Base-by-base conservation (phyloP, 2,113 vertebrate genomes). In the Elephas maximus region DNA sequence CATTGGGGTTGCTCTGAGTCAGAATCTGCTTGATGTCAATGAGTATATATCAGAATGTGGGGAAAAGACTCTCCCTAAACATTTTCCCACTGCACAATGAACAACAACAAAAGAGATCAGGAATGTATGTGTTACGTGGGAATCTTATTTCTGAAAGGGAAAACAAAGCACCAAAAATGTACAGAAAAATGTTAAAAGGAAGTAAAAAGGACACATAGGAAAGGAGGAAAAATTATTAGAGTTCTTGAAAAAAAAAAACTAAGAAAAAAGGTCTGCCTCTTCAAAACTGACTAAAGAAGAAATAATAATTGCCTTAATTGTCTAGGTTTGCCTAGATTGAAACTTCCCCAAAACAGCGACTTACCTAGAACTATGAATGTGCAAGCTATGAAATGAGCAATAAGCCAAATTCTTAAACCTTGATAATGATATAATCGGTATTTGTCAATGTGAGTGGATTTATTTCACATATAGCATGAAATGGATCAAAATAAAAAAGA, bases 401-500 rank as follows among this genome's bases (percentile, higher is more conserved):
- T 95, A 86, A 41, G 5, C 53, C 30, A 26, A n/a, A 24, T 37
- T 30, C 51, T 62, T 48, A 71, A 17, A 21, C 5, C 11, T 41
- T 8, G 53, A 60, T n/a, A 69, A 74, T 37, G 11, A 28, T 67
- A 23, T 26, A 28, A 20, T 18, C 10, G 20, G 63, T 20, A 20
- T 74, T 73, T 60, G 10, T 30, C 7, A 15, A 33, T 44, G 14
- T 0, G 41, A 83, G 30, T 30, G 24, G 12, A 44, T 80, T 73
- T 51, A 41, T 44, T 80, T 83, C 33, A 44, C 33, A 71, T 69
- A 37, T 30, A 28, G 71, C 28, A 94, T 94, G 88, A 97, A 87
- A 95, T 83, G 33, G 80, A 51, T 10, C 4, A 83, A 65, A 78
- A 94, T 57, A 94, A 94, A 94, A 95, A 88, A 94, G 88, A 90